Evolutionary conservation across 2,888 invertebrate species (phyloP).

Genomic region (Mesoligia furuncula): DNA sequence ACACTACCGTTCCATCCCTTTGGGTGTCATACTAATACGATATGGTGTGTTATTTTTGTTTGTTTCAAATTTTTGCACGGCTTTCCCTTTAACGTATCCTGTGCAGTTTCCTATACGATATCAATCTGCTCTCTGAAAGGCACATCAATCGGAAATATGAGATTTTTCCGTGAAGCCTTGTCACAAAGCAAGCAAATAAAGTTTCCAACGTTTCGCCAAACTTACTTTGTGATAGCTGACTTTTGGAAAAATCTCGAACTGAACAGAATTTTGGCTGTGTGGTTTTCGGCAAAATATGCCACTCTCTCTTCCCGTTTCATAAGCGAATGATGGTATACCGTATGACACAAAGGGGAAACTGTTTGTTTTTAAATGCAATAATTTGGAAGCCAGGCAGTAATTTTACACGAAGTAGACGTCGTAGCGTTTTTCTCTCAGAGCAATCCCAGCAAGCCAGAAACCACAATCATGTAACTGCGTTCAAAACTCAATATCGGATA

Average conservation of each 20-base stretch:
- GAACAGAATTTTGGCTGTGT: conserved; percentile 9
- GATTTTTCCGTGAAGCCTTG: conserved; percentile 36
- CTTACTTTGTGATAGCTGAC: conserved; percentile 41
- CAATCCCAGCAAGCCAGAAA: neutral
- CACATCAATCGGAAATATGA: conserved; percentile 48
- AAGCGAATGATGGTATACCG: neutral
- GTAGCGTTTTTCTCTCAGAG: neutral
- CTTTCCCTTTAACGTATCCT: neutral
- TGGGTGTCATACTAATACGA: conserved; percentile 10
- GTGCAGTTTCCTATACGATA: conserved; percentile 14
- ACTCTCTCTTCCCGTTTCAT: neutral
- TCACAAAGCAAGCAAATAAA: conserved; percentile 57
- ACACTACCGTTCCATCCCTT: neutral
- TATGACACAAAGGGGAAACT: neutral
- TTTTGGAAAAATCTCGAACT: conserved; percentile 22
- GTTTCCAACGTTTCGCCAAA: conserved; percentile 36
- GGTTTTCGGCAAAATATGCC: neutral
- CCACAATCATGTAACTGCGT: neutral
- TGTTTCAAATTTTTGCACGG: neutral
- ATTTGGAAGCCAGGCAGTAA: neutral
- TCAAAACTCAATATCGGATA: neutral
- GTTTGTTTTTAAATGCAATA: neutral
- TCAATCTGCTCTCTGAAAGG: conserved; percentile 26
- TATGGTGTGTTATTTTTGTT: neutral
- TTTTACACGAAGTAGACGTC: neutral